Evolutionary conservation across 2,888 invertebrate species (phyloP).

Genomic region (Euzophera pinguis): DNA sequence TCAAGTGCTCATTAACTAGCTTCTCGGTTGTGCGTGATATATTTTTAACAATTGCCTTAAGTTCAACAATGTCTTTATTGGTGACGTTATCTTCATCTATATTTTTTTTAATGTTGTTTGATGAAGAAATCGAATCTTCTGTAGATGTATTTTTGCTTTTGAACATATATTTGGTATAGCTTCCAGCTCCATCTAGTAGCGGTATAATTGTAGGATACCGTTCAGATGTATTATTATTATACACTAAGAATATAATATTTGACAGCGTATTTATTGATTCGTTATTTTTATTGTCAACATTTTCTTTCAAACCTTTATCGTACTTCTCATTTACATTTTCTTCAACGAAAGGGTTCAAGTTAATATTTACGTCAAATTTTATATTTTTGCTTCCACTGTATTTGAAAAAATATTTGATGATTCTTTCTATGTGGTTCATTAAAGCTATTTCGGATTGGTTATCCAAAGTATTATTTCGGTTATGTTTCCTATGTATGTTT

Average conservation of each 20-base stretch:
- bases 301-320: constrained; percentile 11
- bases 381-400: constrained; percentile 39
- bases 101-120: constrained; percentile 5
- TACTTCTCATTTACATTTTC: constrained; percentile 13
- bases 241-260: background rate
- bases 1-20: constrained; percentile 39
- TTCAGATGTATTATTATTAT: constrained; percentile 9
- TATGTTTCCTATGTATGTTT: background rate
- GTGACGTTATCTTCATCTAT: constrained; percentile 33
- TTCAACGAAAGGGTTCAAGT: constrained; percentile 36
- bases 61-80: constrained; percentile 46
- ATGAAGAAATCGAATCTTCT: constrained; percentile 19
- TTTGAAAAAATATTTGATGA: constrained; percentile 44
- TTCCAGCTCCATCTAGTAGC: constrained; percentile 48
- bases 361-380: constrained; percentile 52
- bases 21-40: constrained; percentile 44
- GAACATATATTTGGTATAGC: constrained; percentile 46
- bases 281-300: background rate
- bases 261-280: background rate
- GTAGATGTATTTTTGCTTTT: constrained; percentile 28
- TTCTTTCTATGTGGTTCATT: constrained; percentile 37
- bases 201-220: constrained; percentile 42
- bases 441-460: constrained; percentile 28
- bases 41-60: constrained; percentile 47
- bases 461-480: constrained; percentile 29